Conservation (phyloP, 1,140 invertebrate species). For the Gonioctena quinquepunctata region DNA sequence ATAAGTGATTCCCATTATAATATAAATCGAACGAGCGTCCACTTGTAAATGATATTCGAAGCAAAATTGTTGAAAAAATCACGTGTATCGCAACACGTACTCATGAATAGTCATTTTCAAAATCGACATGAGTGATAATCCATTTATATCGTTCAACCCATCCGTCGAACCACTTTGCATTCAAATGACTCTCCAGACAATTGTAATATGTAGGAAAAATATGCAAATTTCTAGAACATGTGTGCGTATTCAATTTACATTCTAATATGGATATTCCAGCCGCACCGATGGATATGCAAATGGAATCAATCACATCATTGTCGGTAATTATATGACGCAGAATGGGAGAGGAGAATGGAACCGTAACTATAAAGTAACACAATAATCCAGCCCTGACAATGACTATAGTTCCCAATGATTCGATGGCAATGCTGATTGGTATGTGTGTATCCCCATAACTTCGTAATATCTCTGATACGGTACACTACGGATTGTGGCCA, state of each 20-base stretch:
- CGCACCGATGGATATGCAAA: slow-evolving; percentile 11
- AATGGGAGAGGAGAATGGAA: background rate
- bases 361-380: slow-evolving; percentile 7
- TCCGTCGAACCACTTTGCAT: no score
- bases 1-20: no score
- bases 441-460: background rate
- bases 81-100: no score
- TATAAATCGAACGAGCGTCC: no score
- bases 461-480: background rate
- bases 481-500: background rate
- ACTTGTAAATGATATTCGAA: no score
- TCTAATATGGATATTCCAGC: background rate
- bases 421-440: slow-evolving; percentile 24
- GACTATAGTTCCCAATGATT: slow-evolving; percentile 29
- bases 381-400: slow-evolving; percentile 26
- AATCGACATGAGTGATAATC: no score
- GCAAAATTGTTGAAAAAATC: no score
- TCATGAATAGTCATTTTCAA: no score
- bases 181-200: background rate
- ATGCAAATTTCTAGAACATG: background rate
- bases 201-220: background rate
- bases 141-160: no score
- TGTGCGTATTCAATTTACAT: background rate
- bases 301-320: slow-evolving; percentile 23
- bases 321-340: slow-evolving; percentile 20